Percentiles rank a stretch among this genome's conserved stretches.
These are phyloP conservation scores for Bruchidius siliquastri DNA, from an alignment of 2,888 invertebrate species.

Conservation along the genomic window DNA sequence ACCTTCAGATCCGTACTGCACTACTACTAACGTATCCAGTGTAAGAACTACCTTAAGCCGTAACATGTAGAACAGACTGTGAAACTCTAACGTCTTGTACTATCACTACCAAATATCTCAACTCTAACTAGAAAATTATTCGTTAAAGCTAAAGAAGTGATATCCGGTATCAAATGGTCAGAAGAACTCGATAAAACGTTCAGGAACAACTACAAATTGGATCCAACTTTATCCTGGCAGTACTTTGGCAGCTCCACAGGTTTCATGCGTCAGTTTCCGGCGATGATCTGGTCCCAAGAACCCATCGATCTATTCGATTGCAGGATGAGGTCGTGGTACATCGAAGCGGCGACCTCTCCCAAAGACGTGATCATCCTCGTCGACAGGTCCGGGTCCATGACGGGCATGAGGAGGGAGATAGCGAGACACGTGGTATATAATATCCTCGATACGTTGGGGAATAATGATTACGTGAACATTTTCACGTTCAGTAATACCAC, in stretches of 20 bases:
- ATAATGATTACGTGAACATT: conserved; percentile 97
- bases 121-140: too few relatives aligned
- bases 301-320: conserved; percentile 93
- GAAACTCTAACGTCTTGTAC: too few relatives aligned
- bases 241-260: conserved; percentile 97
- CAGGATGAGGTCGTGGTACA: conserved; percentile 92
- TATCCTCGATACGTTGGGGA: conserved; percentile 92
- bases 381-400: conserved; percentile 66
- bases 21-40: too few relatives aligned
- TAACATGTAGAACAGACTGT: too few relatives aligned
- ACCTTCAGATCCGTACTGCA: too few relatives aligned
- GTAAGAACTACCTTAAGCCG: too few relatives aligned
- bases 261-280: conserved; percentile 95
- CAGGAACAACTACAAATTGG: conserved; percentile 76
- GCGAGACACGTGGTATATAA: conserved; percentile 82
- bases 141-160: conserved; percentile 70
- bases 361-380: conserved; percentile 80
- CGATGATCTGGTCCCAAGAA: conserved; percentile 77
- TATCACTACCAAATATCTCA: too few relatives aligned
- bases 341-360: conserved; percentile 95
- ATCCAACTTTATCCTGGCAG: conserved; percentile 92
- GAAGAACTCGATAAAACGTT: conserved; percentile 87
- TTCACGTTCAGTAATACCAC: conserved; percentile 83
- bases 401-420: conserved; percentile 73
- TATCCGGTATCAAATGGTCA: conserved; percentile 94